A percentile compares a stretch with the other conserved stretches of the same genome.
Evolutionary conservation across 2,888 invertebrate species (phyloP).

Genomic region (Macrophya alboannulata): DNA sequence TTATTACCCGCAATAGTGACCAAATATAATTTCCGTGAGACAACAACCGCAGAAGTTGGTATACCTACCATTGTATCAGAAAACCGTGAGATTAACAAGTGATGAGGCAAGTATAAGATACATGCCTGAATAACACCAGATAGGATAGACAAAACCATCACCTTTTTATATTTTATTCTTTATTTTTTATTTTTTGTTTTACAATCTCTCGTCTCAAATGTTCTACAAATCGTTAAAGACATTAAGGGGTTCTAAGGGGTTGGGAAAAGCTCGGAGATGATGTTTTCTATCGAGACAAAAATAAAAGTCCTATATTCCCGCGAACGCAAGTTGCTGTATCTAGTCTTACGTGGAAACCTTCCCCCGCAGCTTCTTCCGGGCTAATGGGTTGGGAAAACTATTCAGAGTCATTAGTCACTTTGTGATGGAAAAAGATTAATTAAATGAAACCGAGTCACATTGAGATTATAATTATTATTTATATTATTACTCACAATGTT

Average conservation of each 20-base stretch:
- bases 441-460: neutral
- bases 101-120: neutral
- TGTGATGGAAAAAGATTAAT: neutral
- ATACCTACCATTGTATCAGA: neutral
- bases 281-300: conserved; percentile 37
- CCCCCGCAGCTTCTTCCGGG: neutral
- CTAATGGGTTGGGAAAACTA: conserved; percentile 23
- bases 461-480: neutral
- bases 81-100: neutral
- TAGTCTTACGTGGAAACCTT: conserved; percentile 1
- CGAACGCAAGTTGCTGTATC: neutral
- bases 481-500: neutral
- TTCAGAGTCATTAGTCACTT: conserved; percentile 22
- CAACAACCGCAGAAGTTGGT: neutral
- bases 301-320: conserved; percentile 19
- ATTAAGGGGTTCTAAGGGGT: conserved; percentile 28
- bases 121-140: neutral
- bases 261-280: conserved; percentile 15
- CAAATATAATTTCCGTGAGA: neutral
- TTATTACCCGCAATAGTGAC: neutral
- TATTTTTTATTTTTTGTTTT: neutral
- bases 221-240: conserved; percentile 49
- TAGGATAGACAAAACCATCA: neutral
- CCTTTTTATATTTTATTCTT: neutral
- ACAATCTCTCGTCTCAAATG: conserved; percentile 19